Conservation (phyloP, 2,888 invertebrate species). For the Heliothis peltigera region DNA sequence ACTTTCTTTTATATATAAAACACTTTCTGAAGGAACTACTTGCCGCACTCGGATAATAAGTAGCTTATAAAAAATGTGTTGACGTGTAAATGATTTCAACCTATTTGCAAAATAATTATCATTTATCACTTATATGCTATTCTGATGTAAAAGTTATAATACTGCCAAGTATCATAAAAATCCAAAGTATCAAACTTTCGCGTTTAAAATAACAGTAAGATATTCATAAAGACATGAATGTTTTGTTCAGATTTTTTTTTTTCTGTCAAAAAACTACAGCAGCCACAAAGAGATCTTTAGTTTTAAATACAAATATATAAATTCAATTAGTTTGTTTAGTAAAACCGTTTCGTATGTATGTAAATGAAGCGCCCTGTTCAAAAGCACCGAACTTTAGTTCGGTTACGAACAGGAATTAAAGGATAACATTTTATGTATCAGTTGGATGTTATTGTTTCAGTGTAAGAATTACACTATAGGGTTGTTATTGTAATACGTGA, state of each 20-base stretch:
- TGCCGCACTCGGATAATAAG: too few species aligned
- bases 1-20: too few species aligned
- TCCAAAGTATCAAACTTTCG: too few species aligned
- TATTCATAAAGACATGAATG: too few species aligned
- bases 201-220: too few species aligned
- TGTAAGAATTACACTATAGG: constrained; percentile 4
- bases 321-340: constrained; percentile 35
- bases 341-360: constrained; percentile 45
- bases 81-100: too few species aligned
- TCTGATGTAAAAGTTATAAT: too few species aligned
- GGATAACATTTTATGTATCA: constrained; percentile 37
- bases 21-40: too few species aligned
- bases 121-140: too few species aligned
- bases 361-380: constrained; percentile 34
- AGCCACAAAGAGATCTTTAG: constrained; percentile 3
- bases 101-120: too few species aligned
- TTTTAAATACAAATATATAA: constrained; percentile 28
- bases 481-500: constrained; percentile 5
- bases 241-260: not conserved
- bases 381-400: constrained; percentile 21
- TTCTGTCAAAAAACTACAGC: constrained; percentile 1
- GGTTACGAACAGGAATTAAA: constrained; percentile 30
- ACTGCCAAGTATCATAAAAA: too few species aligned
- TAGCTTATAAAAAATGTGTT: too few species aligned
- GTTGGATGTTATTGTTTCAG: constrained; percentile 10